These are phyloP conservation scores for Pseudachorutes palmiensis DNA, from an alignment of 1,140 invertebrate species.

Conservation along the genomic window DNA sequence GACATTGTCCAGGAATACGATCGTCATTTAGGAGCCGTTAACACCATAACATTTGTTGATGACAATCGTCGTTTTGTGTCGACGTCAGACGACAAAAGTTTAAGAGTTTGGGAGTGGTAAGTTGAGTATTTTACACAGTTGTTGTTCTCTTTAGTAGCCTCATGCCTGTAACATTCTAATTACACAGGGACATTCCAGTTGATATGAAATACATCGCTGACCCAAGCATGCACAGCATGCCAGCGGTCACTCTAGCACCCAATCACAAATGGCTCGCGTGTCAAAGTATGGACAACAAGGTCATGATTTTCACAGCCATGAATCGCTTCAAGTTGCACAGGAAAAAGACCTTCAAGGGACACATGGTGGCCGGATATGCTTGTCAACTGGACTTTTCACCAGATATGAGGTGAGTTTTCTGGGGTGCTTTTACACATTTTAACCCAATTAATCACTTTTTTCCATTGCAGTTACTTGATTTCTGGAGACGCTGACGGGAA, in stretches of 20 bases:
- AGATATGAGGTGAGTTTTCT: slow-evolving; percentile 78
- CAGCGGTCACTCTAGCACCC: slow-evolving; percentile 83
- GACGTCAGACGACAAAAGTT: slow-evolving; percentile 97
- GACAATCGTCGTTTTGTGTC: slow-evolving; percentile 95
- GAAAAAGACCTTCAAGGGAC: slow-evolving; percentile 95
- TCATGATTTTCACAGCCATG: slow-evolving; percentile 93
- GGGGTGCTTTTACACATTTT: background rate
- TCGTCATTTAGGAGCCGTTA: slow-evolving; percentile 94
- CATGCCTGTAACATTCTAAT: slow-evolving; percentile 25
- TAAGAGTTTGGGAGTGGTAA: slow-evolving; percentile 98
- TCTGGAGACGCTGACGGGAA: slow-evolving; percentile 99
- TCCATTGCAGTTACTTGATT: slow-evolving; percentile 74
- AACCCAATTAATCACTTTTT: too few species aligned
- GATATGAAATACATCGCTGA: slow-evolving; percentile 99
- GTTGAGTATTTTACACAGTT: too few species aligned
- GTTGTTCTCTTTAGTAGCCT: too few species aligned
- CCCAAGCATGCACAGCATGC: slow-evolving; percentile 98
- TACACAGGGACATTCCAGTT: slow-evolving; percentile 87
- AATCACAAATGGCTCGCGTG: slow-evolving; percentile 99
- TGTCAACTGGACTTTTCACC: slow-evolving; percentile 96
- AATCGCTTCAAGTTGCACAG: slow-evolving; percentile 96
- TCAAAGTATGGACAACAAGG: slow-evolving; percentile 99
- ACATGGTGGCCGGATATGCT: slow-evolving; percentile 99
- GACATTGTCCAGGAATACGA: slow-evolving; percentile 99
- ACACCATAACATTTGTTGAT: slow-evolving; percentile 98